Evolutionary conservation across 2,888 invertebrate species (phyloP).

Genomic region (Eupeodes latifasciatus): DNA sequence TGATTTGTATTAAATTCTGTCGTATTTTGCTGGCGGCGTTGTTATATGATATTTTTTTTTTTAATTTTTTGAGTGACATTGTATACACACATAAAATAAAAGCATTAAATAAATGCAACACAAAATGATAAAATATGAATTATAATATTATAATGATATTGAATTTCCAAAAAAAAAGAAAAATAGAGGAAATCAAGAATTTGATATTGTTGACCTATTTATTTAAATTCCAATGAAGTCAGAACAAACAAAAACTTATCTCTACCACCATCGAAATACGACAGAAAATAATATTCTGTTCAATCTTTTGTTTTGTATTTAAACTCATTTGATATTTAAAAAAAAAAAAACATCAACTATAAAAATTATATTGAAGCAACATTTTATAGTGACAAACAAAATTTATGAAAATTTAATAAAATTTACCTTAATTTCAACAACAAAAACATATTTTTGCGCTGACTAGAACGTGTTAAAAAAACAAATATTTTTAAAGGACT

Average conservation of each 20-base stretch:
- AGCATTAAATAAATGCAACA: constrained; percentile 39
- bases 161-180: not conserved
- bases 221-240: constrained; percentile 16
- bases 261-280: constrained; percentile 74
- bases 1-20: constrained; percentile 61
- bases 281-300: constrained; percentile 66
- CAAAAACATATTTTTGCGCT: constrained; percentile 45
- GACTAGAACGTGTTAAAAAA: constrained; percentile 58
- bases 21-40: constrained; percentile 75
- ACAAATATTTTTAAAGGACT: constrained; percentile 32
- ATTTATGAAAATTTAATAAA: constrained; percentile 5
- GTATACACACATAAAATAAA: constrained; percentile 11
- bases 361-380: constrained; percentile 30
- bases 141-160: constrained; percentile 30
- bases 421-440: constrained; percentile 68
- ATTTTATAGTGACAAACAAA: not conserved
- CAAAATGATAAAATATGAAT: constrained; percentile 10
- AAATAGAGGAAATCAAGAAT: constrained; percentile 55
- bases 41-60: constrained; percentile 36
- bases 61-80: constrained; percentile 17
- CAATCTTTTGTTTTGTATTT: not conserved
- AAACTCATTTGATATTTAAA: not conserved
- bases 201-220: constrained; percentile 49
- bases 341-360: not conserved
- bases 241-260: not conserved